Evolutionary conservation across 2,888 invertebrate genomes (phyloP), one percentile per base, ranked within the genome.

Genomic region (Acanthacorydalis orientalis): DNA sequence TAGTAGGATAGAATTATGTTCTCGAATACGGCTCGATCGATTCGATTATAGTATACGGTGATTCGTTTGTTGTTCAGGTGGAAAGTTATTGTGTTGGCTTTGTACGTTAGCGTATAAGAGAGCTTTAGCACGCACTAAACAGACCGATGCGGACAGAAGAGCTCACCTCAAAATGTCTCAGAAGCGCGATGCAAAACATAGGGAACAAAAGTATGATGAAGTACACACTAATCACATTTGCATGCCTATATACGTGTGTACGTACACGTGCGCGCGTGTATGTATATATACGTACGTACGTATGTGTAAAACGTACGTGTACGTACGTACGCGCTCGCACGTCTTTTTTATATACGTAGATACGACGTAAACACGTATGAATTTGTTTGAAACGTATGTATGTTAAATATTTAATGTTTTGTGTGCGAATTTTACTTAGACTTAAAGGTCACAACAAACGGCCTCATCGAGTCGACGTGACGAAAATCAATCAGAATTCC

Each of bases 81-180:
- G 93, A 4, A 95, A 93, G 67, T 69, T 92, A 50, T 72, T 95
- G 32, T 96, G 95, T 66, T 96, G 93, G 93, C 71, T 95, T 50
- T 96, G 95, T 67, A 92, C 92, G 12, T 75, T 90, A 56, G 89
- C 92, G 0, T 88, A 87, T 64, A 93, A 92, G 67, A 74, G 93
- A 56, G 92, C 93, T 1, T 65, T 95, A 58, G 85, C 89, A 1
- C 88, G 92, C 61, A 92, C 93, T 8, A 89, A 90, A 63, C 89
- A 90, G 59, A 80, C 80, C 31, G 77, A 80, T 58, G 74, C 77
- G 1, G 81, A 81, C 42, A 77, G 75, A 61, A 78, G 69, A 69
- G 67, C 70, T 12, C 71, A 70, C 49, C 60, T 69, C 52, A 70
- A 68, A 62, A 61, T 69, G 57, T 63, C 64, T 52, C 72, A 62